These are phyloP conservation scores for Branchipolynoe longqiensis DNA, from an alignment of 2,888 invertebrate genomes.

Conservation along the genomic window DNA sequence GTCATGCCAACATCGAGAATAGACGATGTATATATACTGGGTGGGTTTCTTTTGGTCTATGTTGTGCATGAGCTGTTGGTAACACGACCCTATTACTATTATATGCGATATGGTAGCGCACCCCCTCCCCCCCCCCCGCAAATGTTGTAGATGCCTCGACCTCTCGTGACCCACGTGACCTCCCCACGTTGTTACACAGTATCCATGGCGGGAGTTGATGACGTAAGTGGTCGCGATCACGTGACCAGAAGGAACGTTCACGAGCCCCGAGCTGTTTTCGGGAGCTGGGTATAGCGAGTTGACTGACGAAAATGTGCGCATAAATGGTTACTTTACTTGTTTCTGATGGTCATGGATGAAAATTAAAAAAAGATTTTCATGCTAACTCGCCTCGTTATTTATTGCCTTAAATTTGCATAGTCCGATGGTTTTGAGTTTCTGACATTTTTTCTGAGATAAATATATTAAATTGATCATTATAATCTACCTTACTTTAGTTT, in stretches of 20 bases:
- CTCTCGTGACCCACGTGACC: background rate
- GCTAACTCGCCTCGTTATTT: too few species aligned
- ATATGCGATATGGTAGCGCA: background rate
- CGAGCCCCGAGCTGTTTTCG: background rate
- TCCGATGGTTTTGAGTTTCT: too few species aligned
- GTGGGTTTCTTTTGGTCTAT: background rate
- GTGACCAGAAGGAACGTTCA: background rate
- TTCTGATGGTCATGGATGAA: constrained; percentile 16
- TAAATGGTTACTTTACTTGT: constrained; percentile 20
- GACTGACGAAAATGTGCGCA: constrained; percentile 13
- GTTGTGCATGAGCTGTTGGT: background rate
- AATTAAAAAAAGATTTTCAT: constrained; percentile 41
- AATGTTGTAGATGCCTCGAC: too few species aligned
- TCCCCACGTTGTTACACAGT: background rate
- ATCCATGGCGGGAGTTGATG: background rate
- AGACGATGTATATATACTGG: background rate
- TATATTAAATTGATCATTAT: too few species aligned
- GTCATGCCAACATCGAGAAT: too few species aligned
- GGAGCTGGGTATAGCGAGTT: background rate
- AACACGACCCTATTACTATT: background rate
- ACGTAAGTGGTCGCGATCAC: background rate
- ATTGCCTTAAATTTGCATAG: too few species aligned
- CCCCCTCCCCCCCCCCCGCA: background rate
- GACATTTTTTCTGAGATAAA: too few species aligned
- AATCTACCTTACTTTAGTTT: too few species aligned